phyloP scores from a whole-genome alignment of 2,888 invertebrate species.

The Hofmannophila pseudospretella region DNA sequence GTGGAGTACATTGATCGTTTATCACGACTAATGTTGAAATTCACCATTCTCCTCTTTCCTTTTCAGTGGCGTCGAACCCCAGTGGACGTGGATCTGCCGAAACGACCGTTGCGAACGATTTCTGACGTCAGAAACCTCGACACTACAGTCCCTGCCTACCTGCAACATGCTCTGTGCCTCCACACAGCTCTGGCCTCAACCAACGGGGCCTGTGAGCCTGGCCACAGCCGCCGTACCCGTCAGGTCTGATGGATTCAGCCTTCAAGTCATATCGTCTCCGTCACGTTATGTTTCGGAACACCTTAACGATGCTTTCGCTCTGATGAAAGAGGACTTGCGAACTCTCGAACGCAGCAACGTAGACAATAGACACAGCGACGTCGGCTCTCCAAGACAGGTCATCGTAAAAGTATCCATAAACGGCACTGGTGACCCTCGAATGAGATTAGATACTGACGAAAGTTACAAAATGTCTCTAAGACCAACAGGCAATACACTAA shows the following conservation, averaged over 20 bases:
- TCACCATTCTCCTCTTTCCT: slow-evolving; percentile 1
- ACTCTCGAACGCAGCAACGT: slow-evolving; percentile 51
- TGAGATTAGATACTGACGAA: slow-evolving; percentile 84
- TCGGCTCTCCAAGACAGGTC: slow-evolving; percentile 61
- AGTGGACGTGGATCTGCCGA: slow-evolving; percentile 88
- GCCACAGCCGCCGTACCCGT: slow-evolving; percentile 81
- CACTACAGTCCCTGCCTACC: slow-evolving; percentile 81
- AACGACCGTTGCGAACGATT: slow-evolving; percentile 82
- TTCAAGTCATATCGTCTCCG: slow-evolving; percentile 57
- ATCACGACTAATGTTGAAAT: too few species aligned
- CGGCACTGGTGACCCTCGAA: slow-evolving; percentile 70
- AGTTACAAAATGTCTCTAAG: slow-evolving; percentile 82
- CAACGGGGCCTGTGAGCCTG: slow-evolving; percentile 83
- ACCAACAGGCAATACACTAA: slow-evolving; percentile 66
- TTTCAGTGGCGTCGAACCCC: slow-evolving; percentile 72
- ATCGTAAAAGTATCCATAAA: slow-evolving; percentile 74
- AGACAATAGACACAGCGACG: slow-evolving; percentile 31
- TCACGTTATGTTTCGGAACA: slow-evolving; percentile 52
- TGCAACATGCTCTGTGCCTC: slow-evolving; percentile 89
- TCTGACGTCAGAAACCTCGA: slow-evolving; percentile 48
- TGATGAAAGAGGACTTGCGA: slow-evolving; percentile 72
- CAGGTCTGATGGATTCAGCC: slow-evolving; percentile 67
- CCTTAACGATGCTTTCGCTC: slow-evolving; percentile 67
- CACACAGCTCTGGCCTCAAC: slow-evolving; percentile 88
- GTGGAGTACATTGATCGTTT: too few species aligned